phyloP scores from a whole-genome alignment of 2,113 vertebrate species.

The Lophura nycthemera region DNA sequence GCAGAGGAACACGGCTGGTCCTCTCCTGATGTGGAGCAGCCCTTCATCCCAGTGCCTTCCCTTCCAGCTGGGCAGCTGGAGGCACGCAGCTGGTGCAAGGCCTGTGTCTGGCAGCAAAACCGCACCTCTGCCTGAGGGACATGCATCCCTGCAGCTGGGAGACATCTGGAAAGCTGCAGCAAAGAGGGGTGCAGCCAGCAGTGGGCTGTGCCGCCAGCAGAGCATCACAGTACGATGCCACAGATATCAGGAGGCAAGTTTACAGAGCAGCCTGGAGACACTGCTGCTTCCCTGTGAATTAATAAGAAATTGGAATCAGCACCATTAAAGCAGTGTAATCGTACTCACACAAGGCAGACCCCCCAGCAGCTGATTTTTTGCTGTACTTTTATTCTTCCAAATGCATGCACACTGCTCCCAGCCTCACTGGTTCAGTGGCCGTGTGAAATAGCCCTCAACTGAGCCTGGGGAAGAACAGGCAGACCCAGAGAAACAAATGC shows the following conservation, averaged over 20 bases:
- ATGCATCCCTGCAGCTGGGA: fast-evolving
- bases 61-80: background rate
- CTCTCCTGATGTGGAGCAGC: background rate
- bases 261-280: background rate
- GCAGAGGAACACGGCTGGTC: background rate
- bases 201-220: background rate
- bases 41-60: background rate
- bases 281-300: background rate
- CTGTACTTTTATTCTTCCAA: background rate
- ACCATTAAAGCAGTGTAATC: fast-evolving
- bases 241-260: background rate
- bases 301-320: background rate
- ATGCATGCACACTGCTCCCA: background rate
- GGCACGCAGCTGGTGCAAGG: background rate
- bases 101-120: background rate
- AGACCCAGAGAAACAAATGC: background rate
- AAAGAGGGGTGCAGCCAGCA: background rate
- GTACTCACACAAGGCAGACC: background rate
- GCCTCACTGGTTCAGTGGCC: background rate
- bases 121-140: background rate
- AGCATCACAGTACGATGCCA: background rate
- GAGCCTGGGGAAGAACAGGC: background rate
- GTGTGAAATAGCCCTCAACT: background rate
- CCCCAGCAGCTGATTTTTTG: background rate
- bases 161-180: background rate